These are phyloP conservation scores for Eucidaris tribuloides DNA, from an alignment of 35 echinoderm and acorn worm genomes.

Conservation along the genomic window DNA sequence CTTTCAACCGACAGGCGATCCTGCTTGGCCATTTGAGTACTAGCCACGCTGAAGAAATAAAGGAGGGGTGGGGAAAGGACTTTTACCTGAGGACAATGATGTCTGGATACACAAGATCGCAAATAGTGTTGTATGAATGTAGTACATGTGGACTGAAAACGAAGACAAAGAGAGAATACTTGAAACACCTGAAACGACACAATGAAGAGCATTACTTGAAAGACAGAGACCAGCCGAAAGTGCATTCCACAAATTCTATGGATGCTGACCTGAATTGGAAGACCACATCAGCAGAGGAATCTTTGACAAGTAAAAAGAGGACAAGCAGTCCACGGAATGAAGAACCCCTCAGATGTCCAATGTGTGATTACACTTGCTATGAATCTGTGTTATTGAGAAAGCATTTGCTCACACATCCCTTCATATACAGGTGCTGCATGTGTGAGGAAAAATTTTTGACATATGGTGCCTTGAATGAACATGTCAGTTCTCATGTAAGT, in stretches of 20 bases:
- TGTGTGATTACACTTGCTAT: background rate
- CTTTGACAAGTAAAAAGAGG: too few species aligned
- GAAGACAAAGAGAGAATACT: background rate
- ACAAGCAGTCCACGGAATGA: too few species aligned
- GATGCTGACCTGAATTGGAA: too few species aligned
- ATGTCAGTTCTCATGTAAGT: background rate
- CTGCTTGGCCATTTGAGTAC: background rate
- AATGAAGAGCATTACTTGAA: too few species aligned
- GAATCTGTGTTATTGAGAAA: background rate
- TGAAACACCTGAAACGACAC: background rate
- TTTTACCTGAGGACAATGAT: background rate
- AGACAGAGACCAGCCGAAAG: too few species aligned
- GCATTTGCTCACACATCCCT: background rate
- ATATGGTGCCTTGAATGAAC: slow-evolving; percentile 8
- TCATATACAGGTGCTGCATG: slow-evolving; percentile 8
- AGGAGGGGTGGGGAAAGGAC: background rate
- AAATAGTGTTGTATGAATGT: slow-evolving; percentile 7
- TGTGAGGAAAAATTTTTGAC: background rate
- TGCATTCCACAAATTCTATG: too few species aligned
- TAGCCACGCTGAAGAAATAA: background rate
- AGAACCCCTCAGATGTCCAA: background rate
- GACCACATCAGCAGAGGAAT: too few species aligned
- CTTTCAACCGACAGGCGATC: slow-evolving; percentile 1
- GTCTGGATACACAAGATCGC: background rate
- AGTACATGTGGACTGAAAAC: background rate